These are phyloP conservation scores for Macquaria ambigua DNA, from an alignment of 2,113 vertebrate species.

Conservation along the genomic window DNA sequence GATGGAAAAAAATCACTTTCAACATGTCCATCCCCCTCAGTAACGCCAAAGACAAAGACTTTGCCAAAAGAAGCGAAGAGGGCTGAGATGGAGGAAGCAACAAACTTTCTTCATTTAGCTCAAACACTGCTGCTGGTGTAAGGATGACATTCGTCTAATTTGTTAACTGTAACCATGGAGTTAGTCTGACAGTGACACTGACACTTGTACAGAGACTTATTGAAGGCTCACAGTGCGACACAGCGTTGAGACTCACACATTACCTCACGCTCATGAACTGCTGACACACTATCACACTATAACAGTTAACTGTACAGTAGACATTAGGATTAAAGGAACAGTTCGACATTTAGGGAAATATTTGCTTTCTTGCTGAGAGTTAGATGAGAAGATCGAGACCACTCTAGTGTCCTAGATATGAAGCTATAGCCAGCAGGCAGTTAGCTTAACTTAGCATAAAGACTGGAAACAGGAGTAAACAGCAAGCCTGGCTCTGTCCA, in stretches of 20 bases:
- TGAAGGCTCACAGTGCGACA: too few relatives aligned
- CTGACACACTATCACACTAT: background rate
- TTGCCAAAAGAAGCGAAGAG: background rate
- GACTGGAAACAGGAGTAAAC: too few relatives aligned
- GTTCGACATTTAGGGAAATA: background rate
- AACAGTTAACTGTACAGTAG: background rate
- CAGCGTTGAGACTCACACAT: background rate
- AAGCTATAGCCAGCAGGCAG: too few relatives aligned
- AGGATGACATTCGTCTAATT: background rate
- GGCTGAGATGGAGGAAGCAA: background rate
- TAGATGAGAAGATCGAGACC: too few relatives aligned
- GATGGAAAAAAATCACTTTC: background rate
- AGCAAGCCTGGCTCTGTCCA: too few relatives aligned
- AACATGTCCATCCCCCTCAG: background rate
- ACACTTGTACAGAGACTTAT: background rate
- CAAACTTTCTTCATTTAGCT: background rate
- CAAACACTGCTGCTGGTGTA: background rate
- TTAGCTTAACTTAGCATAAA: too few relatives aligned
- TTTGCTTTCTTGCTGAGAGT: background rate
- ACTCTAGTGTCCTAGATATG: too few relatives aligned
- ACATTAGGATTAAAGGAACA: background rate
- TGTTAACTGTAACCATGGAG: background rate
- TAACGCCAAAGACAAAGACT: background rate
- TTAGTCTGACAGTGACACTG: background rate
- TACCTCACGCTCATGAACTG: background rate